A percentile compares a stretch with the other conserved stretches of the same genome.
These are phyloP conservation scores for Sinentomon sp. DNA, from an alignment of 2,888 invertebrate species.

Conservation along the genomic window DNA sequence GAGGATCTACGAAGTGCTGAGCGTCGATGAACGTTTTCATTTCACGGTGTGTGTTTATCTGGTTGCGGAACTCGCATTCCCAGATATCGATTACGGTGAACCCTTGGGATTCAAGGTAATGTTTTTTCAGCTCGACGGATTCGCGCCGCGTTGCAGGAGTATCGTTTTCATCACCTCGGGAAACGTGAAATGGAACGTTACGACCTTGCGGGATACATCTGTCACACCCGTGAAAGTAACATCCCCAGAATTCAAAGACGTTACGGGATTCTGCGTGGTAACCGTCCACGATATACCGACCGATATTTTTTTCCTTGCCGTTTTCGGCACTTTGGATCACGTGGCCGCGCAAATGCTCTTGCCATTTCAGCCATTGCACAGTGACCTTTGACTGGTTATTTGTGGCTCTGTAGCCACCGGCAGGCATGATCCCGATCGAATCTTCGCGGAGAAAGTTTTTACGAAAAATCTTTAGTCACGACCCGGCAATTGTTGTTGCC, in stretches of 20 bases:
- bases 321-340: conserved; percentile 4
- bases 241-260: conserved; percentile 14
- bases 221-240: conserved; percentile 13
- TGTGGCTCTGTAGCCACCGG: conserved; percentile 6
- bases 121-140: conserved; percentile 9
- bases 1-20: conserved; percentile 7
- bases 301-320: conserved; percentile 10
- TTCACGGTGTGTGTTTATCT: conserved; percentile 9
- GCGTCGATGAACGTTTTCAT: conserved; percentile 10
- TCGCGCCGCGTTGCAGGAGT: conserved; percentile 9
- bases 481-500: conserved; percentile 7
- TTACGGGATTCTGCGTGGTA: conserved; percentile 3
- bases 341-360: neutral
- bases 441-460: conserved; percentile 3
- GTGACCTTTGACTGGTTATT: conserved; percentile 2
- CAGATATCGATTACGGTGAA: conserved; percentile 12
- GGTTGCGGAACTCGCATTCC: conserved; percentile 14
- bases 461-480: conserved; percentile 7
- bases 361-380: conserved; percentile 3
- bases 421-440: conserved; percentile 7
- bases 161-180: neutral
- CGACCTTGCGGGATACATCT: conserved; percentile 8
- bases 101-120: conserved; percentile 8
- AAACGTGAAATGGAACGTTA: too few species aligned
- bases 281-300: conserved; percentile 12